Conservation (phyloP, 92 coral and sea anemone genomes). For the Epizoanthus scotinus region DNA sequence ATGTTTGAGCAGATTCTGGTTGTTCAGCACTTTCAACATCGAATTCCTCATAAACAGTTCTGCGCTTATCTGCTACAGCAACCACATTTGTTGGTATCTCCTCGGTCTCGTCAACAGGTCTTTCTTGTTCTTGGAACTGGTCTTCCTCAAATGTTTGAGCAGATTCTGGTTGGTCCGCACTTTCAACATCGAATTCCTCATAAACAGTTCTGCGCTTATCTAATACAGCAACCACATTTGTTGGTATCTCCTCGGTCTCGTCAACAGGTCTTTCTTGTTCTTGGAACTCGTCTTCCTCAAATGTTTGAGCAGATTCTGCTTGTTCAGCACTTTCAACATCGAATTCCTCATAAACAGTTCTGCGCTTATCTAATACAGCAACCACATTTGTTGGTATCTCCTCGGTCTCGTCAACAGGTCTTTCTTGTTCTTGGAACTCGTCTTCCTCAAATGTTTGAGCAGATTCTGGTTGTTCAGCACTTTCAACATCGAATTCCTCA, state of each 20-base stretch:
- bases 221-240: too few species aligned
- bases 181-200: too few species aligned
- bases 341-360: not conserved
- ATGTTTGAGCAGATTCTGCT: constrained; percentile 30
- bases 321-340: constrained; percentile 23
- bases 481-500: constrained; percentile 1
- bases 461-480: not conserved
- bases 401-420: not conserved
- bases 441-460: constrained; percentile 50
- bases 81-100: not conserved
- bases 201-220: not conserved
- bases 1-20: constrained; percentile 31
- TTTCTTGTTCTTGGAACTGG: constrained; percentile 12
- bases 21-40: constrained; percentile 34
- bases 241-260: constrained; percentile 7
- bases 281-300: too few species aligned
- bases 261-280: not conserved
- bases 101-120: constrained; percentile 17
- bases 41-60: too few species aligned
- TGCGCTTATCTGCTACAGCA: too few species aligned
- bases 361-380: constrained; percentile 34
- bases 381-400: constrained; percentile 30
- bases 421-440: not conserved
- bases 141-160: not conserved
- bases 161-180: constrained; percentile 32